Evolutionary conservation across 1,140 invertebrate species (phyloP), one percentile per base, ranked within the genome.

Genomic region (Eumeta japonica): DNA sequence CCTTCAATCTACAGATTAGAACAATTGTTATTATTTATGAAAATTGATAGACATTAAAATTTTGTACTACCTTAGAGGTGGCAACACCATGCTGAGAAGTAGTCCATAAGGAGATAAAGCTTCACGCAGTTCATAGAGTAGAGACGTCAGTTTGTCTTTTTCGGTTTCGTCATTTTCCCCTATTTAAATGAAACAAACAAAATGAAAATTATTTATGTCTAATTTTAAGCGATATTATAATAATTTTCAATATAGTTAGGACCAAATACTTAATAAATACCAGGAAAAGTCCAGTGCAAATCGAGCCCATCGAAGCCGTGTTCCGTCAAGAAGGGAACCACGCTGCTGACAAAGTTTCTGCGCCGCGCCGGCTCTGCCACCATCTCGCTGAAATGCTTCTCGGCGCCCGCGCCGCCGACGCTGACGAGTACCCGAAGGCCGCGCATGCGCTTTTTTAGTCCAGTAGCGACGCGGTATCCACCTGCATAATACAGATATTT

Each of bases 261-360:
- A n/a, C n/a, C 20, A 19, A 24, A 24, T n/a, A 24, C n/a, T 24
- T 24, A 24, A 24, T 24, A 24, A 24, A 38, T 62, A 65, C 77
- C 81, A 35, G 83, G 81, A 55, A 82, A 82, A 28, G 80, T 68
- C 81, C 81, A 83, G 46, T 83, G 76, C 10, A 84, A 52, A 52
- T 84, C 82, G 4, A 82, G 56, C 0, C 81, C 81, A 48, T 84
- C 81, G 43, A 84, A 83, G 36, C 75, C 71, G 43, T 81, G 78
- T 32, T 77, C 65, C 43, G 72, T 67, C 20, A 83, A 48, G 41
- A 81, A 78, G 39, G 48, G 59, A 3, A 85, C 59, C n/a, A 81
- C 76, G 19, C 81, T 83, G 10, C 78, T 64, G 9, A 86, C 79
- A 48, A 88, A 88, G 15, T 60, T 57, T 17, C 63, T 60, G 20